Base-by-base conservation (phyloP, 2,113 vertebrate species). In the Catharus fuscescens region DNA sequence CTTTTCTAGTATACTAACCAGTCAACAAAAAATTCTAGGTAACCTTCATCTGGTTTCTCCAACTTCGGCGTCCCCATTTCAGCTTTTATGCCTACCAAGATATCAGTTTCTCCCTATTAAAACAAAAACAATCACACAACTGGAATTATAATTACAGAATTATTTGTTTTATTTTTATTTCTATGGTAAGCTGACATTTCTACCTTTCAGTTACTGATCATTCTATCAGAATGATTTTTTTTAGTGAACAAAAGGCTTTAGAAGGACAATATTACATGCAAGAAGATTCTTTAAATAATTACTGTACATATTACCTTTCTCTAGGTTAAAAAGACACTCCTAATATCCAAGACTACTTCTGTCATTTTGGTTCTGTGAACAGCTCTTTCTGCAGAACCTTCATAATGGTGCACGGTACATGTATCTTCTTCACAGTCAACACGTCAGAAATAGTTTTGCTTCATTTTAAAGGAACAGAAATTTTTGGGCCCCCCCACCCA, bases 1-100 rank as follows among this genome's bases (percentile, higher is more conserved):
- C 3, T 83, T 64, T 69, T 66, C 69, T 40, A 60, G 3, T 25
- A 78, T 79, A 98, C 99, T 96, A 91, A 99, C 99, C 99, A 99
- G 94, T 99, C 99, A 34, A 99, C 99, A 83, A 99, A 99, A 94
- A 99, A 99, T 95, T 99, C 99, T 97, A 99, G 56, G 95, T 98
- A 99, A 18, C 99, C 99, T 98, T 99, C 98, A 13, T 98, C 83
- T 76, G 99, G 98, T 14, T 98, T 98, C 93, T 98, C 97, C 59
- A 99, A 98, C 93, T 97, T 98, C 0, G 99, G 99, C n/a, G 97
- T 98, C 61, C 99, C 99, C 96, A 99, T 99, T 96, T 99, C 99
- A 72, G 99, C 99, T 94, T 99, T 99, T 83, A 99, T 96, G 45
- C 99, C 99, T 25, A 99, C 99, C 47, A 99, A 97, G 90, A 99